Percentiles rank a stretch among this genome's conserved stretches.
These are phyloP conservation scores for Clarias pachynema DNA, from an alignment of 2,797 vertebrate genomes.

Conservation along the genomic window DNA sequence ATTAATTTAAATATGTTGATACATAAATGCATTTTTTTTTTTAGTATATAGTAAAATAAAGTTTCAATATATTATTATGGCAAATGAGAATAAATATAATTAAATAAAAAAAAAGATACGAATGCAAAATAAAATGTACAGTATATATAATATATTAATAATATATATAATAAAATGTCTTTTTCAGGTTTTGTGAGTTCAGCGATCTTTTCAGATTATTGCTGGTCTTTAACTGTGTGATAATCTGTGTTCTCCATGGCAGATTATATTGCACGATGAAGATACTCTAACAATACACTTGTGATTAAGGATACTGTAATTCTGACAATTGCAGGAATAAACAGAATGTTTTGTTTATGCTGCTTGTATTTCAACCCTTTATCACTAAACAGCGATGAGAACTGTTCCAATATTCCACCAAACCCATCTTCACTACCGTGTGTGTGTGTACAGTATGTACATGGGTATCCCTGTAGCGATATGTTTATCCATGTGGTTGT, in stretches of 20 bases:
- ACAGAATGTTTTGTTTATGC: background rate
- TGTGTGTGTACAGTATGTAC: background rate
- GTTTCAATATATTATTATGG: background rate
- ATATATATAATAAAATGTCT: too few species aligned
- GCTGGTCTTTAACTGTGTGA: background rate
- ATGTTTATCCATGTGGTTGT: background rate
- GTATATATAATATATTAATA: too few species aligned
- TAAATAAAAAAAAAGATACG: background rate
- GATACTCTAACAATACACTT: background rate
- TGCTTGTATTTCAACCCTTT: background rate
- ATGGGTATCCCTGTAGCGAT: background rate
- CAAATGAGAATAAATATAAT: background rate
- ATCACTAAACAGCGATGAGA: background rate
- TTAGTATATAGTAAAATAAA: too few species aligned
- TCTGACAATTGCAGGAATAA: background rate
- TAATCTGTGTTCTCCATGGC: background rate
- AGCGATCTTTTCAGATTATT: background rate
- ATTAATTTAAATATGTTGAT: too few species aligned
- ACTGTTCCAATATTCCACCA: background rate
- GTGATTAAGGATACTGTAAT: background rate
- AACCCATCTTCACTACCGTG: background rate
- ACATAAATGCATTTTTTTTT: too few species aligned
- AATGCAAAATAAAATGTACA: background rate
- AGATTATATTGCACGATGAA: background rate
- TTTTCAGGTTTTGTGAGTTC: background rate